Evolutionary conservation across 23 tunicate genomes (phyloP).

Genomic region (Diplosoma virens): DNA sequence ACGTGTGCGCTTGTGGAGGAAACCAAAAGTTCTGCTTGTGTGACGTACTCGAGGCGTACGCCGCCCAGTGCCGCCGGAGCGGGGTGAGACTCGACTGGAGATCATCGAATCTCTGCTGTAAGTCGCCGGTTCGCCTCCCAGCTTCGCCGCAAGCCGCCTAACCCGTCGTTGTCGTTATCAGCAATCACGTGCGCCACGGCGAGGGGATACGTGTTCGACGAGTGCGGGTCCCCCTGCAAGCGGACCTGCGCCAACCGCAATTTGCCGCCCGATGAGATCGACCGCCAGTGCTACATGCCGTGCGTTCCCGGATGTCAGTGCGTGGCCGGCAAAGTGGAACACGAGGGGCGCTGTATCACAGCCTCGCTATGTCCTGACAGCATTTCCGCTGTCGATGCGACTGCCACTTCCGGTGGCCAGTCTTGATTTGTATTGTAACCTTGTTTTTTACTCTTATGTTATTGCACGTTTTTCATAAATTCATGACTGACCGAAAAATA

Average conservation of each 20-base stretch:
- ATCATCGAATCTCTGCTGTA: constrained; percentile 31
- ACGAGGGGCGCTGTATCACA: constrained; percentile 52
- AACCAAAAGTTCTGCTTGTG: constrained; percentile 58
- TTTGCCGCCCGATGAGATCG: constrained; percentile 65
- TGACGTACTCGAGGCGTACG: constrained; percentile 76
- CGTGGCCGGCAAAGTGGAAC: constrained; percentile 76
- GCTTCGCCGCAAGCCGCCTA: too few relatives aligned
- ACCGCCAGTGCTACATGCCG: constrained; percentile 68
- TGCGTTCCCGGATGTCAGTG: constrained; percentile 89
- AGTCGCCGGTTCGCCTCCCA: neutral
- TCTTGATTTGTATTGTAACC: too few relatives aligned
- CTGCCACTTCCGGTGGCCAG: too few relatives aligned
- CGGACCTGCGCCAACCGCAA: constrained; percentile 77
- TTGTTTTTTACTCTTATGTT: too few relatives aligned
- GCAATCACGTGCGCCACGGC: constrained; percentile 41
- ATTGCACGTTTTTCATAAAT: too few relatives aligned
- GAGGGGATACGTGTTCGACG: constrained; percentile 79
- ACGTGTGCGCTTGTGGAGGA: constrained; percentile 73
- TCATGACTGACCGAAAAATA: too few relatives aligned
- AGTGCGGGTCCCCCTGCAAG: constrained; percentile 89
- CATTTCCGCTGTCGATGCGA: constrained; percentile 22
- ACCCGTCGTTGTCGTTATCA: too few relatives aligned
- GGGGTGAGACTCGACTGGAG: constrained; percentile 62
- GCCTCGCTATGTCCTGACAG: constrained; percentile 53
- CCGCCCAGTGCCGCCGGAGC: constrained; percentile 70